These are phyloP conservation scores for Arion vulgaris DNA, from an alignment of 1,140 invertebrate species.

Conservation along the genomic window DNA sequence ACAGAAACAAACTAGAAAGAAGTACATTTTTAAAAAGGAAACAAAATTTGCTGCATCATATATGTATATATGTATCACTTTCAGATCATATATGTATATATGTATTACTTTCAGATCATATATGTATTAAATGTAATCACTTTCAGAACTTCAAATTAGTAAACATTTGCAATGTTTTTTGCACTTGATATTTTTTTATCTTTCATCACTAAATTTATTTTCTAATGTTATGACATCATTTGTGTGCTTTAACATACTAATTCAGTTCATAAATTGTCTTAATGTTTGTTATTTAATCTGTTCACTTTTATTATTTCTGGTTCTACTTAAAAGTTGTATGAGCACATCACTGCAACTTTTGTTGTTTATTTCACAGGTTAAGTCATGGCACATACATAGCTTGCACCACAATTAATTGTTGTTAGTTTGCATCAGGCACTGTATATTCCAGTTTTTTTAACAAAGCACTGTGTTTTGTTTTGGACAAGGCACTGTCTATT, in stretches of 20 bases:
- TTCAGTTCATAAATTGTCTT: neutral
- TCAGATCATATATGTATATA: no score
- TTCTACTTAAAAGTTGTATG: neutral
- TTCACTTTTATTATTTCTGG: neutral
- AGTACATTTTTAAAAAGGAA: no score
- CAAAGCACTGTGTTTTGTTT: neutral
- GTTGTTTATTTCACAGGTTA: neutral
- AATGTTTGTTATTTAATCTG: neutral
- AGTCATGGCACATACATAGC: neutral
- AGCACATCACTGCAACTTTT: neutral
- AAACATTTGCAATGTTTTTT: neutral
- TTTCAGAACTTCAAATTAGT: neutral
- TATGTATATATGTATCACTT: no score
- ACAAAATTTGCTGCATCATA: no score
- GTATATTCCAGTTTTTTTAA: no score
- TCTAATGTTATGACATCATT: no score
- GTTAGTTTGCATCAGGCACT: neutral
- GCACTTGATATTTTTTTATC: neutral
- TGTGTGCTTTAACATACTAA: neutral
- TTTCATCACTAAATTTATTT: neutral
- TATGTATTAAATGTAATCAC: no score
- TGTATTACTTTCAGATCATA: no score
- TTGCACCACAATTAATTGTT: neutral
- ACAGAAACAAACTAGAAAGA: no score
- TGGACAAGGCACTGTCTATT: constrained; percentile 1